Percentiles rank a stretch among this genome's conserved stretches.
phyloP scores from a whole-genome alignment of 1,140 invertebrate species.

The Panonychus citri region DNA sequence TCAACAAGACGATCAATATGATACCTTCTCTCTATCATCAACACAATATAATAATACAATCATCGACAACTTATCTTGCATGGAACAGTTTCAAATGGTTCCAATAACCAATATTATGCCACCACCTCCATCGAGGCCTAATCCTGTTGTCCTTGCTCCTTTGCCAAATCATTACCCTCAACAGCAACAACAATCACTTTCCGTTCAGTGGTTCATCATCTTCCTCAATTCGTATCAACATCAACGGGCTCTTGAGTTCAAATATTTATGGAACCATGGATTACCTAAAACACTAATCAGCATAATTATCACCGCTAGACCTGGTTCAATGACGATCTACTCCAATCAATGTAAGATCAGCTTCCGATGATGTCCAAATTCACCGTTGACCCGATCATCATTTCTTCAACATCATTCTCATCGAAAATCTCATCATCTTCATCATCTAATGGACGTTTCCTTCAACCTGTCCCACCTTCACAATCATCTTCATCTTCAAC shows the following conservation, averaged over 20 bases:
- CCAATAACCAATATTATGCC: too few species aligned
- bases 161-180: too few species aligned
- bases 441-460: constrained; percentile 36
- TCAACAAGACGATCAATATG: too few species aligned
- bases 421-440: constrained; percentile 35
- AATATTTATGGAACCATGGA: not conserved
- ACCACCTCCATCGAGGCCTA: too few species aligned
- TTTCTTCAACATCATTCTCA: constrained; percentile 22
- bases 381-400: constrained; percentile 6
- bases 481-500: not conserved
- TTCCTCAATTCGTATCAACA: too few species aligned
- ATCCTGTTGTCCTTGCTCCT: too few species aligned
- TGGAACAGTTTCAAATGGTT: too few species aligned
- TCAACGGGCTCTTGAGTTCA: not conserved
- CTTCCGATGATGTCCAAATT: constrained; percentile 7
- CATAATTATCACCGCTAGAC: not conserved
- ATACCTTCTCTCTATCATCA: too few species aligned
- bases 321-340: not conserved
- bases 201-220: too few species aligned
- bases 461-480: not conserved
- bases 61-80: too few species aligned
- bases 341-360: not conserved
- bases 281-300: not conserved
- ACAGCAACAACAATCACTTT: too few species aligned
- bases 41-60: too few species aligned